These are phyloP conservation scores for Acronicta leporina DNA, from an alignment of 2,888 invertebrate genomes.

Conservation along the genomic window DNA sequence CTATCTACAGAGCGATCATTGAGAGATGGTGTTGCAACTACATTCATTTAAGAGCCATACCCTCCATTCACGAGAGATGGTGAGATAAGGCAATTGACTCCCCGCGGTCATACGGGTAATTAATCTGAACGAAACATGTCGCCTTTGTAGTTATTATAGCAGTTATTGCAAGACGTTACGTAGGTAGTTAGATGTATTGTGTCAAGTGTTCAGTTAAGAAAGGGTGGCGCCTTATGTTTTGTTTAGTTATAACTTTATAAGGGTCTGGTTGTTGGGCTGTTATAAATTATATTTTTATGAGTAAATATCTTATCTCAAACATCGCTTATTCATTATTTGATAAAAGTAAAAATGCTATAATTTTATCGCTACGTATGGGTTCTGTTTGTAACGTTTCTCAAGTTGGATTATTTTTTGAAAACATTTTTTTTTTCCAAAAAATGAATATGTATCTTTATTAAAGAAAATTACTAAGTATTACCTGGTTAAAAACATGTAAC, in stretches of 20 bases:
- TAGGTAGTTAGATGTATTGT: constrained; percentile 27
- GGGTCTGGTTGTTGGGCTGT: constrained; percentile 37
- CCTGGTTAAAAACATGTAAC: constrained; percentile 14
- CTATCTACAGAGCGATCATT: constrained; percentile 48
- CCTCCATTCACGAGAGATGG: constrained; percentile 67
- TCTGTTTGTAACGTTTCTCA: neutral
- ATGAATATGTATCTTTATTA: too few relatives aligned
- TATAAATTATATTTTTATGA: constrained; percentile 39
- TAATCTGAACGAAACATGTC: constrained; percentile 66
- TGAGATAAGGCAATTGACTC: constrained; percentile 83
- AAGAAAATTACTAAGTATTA: too few relatives aligned
- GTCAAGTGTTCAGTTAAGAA: constrained; percentile 64
- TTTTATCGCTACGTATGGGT: neutral
- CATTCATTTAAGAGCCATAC: constrained; percentile 57
- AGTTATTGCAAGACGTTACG: constrained; percentile 66
- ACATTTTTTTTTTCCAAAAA: too few relatives aligned
- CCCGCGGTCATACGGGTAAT: constrained; percentile 87
- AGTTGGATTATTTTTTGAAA: too few relatives aligned
- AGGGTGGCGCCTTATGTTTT: constrained; percentile 32
- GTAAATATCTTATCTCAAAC: constrained; percentile 23
- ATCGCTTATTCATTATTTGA: constrained; percentile 5
- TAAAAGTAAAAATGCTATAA: neutral
- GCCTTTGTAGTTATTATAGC: constrained; percentile 54
- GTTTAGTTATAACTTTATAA: constrained; percentile 33
- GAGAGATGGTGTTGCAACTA: constrained; percentile 62